Base-by-base conservation (phyloP, 2,888 invertebrate genomes). In the Leptura quadrifasciata region DNA sequence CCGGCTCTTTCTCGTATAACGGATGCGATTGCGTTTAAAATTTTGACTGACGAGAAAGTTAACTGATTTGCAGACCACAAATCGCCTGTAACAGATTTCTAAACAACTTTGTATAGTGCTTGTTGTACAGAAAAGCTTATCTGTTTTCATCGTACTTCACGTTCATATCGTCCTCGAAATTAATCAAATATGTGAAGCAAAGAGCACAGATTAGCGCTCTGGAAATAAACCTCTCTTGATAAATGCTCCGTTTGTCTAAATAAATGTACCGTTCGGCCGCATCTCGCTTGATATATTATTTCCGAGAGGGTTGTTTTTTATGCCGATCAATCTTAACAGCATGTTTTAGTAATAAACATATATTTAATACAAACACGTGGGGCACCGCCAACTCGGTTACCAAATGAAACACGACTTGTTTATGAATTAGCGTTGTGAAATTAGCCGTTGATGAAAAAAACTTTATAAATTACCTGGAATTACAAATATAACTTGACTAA, bases 191-290 rank as follows among this genome's bases (percentile, higher is more conserved):
- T 64, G 83, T 76, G 82, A 81, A 75, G 82, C 80, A 82, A 81
- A 82, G 80, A 81, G 75, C 83, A 79, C 80, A 85, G 85, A 85
- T 85, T 84, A 85, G 83, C 83, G 76, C 54, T 83, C 86, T 83
- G 79, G 84, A 86, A 86, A 86, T 86, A 86, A 84, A 83, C 82
- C 74, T 74, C 79, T 74, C 83, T 85, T 86, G 87, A 87, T 86
- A 86, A 86, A 87, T 87, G 87, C 85, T 81, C 80, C 86, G 85
- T 86, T 87, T 86, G 87, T 85, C 85, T 85, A 79, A 83, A 84
- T 85, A 87, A 87, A 87, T 87, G 86, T 86, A 82, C 79, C 86
- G 86, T 86, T 84, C 82, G 84, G 81, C 84, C 83, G 83, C 85
- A 85, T 85, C 85, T 82, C 85, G 81, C 81, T 83, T 86, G 87